Conservation (phyloP, 2,113 vertebrate genomes). For the Osmerus mordax region DNA sequence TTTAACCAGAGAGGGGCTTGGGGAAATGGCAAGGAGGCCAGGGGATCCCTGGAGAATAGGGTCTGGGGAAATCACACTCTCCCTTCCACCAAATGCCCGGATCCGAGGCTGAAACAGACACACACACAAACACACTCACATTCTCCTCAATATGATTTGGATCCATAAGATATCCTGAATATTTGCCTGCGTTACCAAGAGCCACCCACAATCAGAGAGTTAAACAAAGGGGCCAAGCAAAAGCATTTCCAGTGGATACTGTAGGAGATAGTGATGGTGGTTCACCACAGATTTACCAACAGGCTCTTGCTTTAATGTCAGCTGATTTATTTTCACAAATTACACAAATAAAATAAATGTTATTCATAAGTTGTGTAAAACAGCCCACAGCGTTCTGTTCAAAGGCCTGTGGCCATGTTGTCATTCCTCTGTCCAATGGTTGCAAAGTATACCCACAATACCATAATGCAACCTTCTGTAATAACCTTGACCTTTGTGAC, state of each 20-base stretch:
- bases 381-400: constrained; percentile 46
- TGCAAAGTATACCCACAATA: neutral
- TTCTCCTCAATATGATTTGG: constrained; percentile 55
- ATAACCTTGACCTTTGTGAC: constrained; percentile 8
- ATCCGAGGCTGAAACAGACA: constrained; percentile 61
- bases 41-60: constrained; percentile 59
- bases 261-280: too few species aligned
- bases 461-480: too few species aligned
- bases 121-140: constrained; percentile 35
- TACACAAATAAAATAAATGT: constrained; percentile 69
- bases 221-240: too few species aligned
- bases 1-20: constrained; percentile 62
- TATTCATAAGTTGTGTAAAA: constrained; percentile 61
- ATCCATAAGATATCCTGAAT: too few species aligned
- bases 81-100: constrained; percentile 66
- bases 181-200: too few species aligned
- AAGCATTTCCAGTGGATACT: too few species aligned
- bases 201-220: too few species aligned
- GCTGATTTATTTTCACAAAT: constrained; percentile 72
- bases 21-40: constrained; percentile 61
- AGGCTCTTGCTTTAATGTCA: constrained; percentile 42
- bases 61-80: constrained; percentile 72
- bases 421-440: neutral
- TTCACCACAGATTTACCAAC: too few species aligned
- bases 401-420: constrained; percentile 49